A percentile compares a stretch with the other conserved stretches of the same genome.
phyloP scores from a whole-genome alignment of 1,140 invertebrate species.

The Probaryconus sp. region DNA sequence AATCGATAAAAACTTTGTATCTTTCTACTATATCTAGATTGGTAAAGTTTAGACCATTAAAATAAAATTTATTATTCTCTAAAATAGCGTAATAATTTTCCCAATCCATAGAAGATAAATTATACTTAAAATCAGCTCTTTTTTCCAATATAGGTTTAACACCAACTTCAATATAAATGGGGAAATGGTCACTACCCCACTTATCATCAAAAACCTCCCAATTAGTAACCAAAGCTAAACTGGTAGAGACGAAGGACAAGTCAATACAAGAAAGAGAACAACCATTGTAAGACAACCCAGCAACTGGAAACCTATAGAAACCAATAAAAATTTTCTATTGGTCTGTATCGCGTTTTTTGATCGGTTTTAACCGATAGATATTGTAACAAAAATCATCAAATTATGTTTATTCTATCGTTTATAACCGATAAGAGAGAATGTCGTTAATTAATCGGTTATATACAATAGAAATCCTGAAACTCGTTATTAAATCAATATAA shows the following conservation, averaged over 20 bases:
- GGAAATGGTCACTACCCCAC: constrained; percentile 27
- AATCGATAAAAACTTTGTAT: constrained; percentile 3
- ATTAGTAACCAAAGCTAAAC: background rate
- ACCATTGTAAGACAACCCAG: too few relatives aligned
- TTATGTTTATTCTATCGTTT: too few relatives aligned
- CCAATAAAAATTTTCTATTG: too few relatives aligned
- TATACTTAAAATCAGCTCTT: constrained; percentile 3
- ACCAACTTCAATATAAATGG: background rate
- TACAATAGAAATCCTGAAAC: too few relatives aligned
- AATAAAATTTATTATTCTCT: background rate
- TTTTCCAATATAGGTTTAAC: background rate
- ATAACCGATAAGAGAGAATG: too few relatives aligned
- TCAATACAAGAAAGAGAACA: constrained; percentile 8
- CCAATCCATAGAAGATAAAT: constrained; percentile 1
- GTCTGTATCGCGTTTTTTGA: too few relatives aligned
- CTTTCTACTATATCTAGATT: background rate
- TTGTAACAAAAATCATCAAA: too few relatives aligned
- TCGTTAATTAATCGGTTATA: too few relatives aligned
- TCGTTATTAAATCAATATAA: too few relatives aligned
- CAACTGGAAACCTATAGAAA: too few relatives aligned
- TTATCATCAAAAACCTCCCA: constrained; percentile 8
- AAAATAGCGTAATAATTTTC: background rate
- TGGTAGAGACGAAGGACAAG: background rate
- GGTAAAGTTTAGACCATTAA: constrained; percentile 11
- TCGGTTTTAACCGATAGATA: too few relatives aligned